Percentiles rank a stretch among this genome's conserved stretches.
phyloP scores from a whole-genome alignment of 2,113 vertebrate species.

The Regulus satrapa region DNA sequence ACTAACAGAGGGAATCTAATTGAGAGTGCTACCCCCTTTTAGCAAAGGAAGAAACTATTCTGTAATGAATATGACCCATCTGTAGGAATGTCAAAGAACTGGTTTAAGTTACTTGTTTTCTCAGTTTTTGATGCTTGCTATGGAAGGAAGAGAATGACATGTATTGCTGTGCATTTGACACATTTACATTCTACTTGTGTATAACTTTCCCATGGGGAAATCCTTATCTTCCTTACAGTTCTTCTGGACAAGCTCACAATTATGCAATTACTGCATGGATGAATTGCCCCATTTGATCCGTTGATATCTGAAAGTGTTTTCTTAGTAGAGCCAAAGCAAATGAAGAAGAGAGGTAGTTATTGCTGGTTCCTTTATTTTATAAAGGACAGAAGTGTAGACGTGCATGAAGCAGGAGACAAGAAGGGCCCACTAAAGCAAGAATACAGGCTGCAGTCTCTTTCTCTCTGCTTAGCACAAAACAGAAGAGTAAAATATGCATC shows the following conservation, averaged over 20 bases:
- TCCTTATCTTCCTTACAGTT: not conserved
- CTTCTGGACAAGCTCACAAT: not conserved
- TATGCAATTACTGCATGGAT: not conserved
- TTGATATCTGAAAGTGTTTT: not conserved
- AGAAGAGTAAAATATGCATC: not conserved
- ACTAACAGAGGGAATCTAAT: not conserved
- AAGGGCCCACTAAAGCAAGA: not conserved
- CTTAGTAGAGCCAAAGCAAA: not conserved
- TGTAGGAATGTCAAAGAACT: slow-evolving; percentile 12
- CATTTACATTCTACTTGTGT: not conserved
- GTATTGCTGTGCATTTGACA: not conserved
- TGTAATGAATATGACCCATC: slow-evolving; percentile 44
- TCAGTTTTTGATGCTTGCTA: slow-evolving; percentile 1
- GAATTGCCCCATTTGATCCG: not conserved
- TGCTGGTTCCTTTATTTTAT: not conserved
- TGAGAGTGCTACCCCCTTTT: not conserved
- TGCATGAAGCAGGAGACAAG: not conserved
- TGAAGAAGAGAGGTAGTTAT: not conserved
- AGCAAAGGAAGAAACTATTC: not conserved
- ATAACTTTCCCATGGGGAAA: not conserved
- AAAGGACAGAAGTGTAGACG: not conserved
- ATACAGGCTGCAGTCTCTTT: not conserved
- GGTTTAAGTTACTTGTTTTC: not conserved
- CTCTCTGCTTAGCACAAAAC: not conserved
- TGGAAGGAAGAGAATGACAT: slow-evolving; percentile 1